Percentiles rank a stretch among this genome's conserved stretches.
phyloP scores from a whole-genome alignment of 2,888 invertebrate genomes.

The Mesorhabditis spiculigera region DNA sequence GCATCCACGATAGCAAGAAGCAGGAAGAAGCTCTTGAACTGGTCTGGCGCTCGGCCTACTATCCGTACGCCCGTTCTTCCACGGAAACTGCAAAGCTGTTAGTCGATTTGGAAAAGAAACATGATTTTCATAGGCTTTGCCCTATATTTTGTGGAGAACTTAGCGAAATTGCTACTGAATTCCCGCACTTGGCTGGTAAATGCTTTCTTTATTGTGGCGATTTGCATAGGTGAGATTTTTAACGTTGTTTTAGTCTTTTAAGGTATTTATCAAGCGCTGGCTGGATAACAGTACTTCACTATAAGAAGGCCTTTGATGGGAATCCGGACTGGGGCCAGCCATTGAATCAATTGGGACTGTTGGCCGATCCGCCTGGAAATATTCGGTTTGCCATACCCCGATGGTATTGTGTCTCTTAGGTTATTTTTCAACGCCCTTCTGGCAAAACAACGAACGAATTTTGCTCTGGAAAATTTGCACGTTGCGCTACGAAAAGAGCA shows the following conservation, averaged over 20 bases:
- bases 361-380: background rate
- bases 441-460: background rate
- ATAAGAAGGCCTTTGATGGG: background rate
- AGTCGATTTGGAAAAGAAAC: constrained; percentile 1
- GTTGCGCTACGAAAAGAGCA: too few species aligned
- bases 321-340: background rate
- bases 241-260: background rate
- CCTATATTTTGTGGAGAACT: constrained; percentile 2
- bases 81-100: constrained; percentile 1
- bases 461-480: background rate
- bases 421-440: background rate
- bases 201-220: background rate
- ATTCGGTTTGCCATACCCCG: background rate
- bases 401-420: background rate
- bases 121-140: background rate
- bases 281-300: background rate
- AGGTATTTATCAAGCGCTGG: background rate
- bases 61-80: background rate
- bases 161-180: background rate
- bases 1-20: too few species aligned
- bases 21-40: constrained; percentile 8
- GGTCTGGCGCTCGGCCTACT: constrained; percentile 18
- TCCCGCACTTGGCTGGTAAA: background rate
- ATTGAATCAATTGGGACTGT: background rate
- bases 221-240: background rate